These are phyloP conservation scores for Martes flavigula DNA, from an alignment of 2,797 vertebrate species.

Conservation along the genomic window DNA sequence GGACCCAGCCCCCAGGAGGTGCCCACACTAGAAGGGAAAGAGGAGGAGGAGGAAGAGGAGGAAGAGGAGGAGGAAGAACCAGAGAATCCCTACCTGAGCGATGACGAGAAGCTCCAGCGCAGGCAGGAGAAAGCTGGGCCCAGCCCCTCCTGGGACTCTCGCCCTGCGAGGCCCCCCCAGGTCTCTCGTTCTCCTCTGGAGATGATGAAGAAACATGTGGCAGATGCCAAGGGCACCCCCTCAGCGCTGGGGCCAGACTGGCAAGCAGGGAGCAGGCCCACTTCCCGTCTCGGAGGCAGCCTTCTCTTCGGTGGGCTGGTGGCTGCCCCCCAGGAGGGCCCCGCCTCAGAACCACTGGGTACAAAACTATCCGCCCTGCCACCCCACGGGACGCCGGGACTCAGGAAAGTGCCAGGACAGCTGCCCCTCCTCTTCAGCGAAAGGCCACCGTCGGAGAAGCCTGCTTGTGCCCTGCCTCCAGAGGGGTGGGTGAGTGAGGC, in stretches of 20 bases:
- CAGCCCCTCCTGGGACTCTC: slow-evolving; percentile 3
- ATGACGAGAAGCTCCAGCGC: slow-evolving; percentile 65
- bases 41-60: background rate
- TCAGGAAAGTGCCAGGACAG: slow-evolving; percentile 74
- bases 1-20: background rate
- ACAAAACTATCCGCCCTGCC: slow-evolving; percentile 51
- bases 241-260: slow-evolving; percentile 45
- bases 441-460: slow-evolving; percentile 16
- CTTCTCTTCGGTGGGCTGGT: slow-evolving; percentile 86
- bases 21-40: background rate
- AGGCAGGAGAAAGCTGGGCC: background rate
- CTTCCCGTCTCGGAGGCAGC: slow-evolving; percentile 92
- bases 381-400: background rate
- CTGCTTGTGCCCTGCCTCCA: background rate
- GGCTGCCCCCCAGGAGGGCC: slow-evolving; percentile 80
- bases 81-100: slow-evolving; percentile 81
- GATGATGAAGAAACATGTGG: slow-evolving; percentile 84
- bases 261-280: slow-evolving; percentile 67
- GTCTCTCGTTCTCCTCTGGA: slow-evolving; percentile 81
- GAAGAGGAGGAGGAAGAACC: slow-evolving; percentile 68
- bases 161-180: fast-evolving
- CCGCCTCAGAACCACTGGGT: slow-evolving; percentile 60
- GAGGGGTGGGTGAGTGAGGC: slow-evolving; percentile 74
- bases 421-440: slow-evolving; percentile 53
- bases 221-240: background rate